A percentile compares a stretch with the other conserved stretches of the same genome.
Conservation (phyloP, 2,797 vertebrate species). For the Premnoplex brunnescens region DNA sequence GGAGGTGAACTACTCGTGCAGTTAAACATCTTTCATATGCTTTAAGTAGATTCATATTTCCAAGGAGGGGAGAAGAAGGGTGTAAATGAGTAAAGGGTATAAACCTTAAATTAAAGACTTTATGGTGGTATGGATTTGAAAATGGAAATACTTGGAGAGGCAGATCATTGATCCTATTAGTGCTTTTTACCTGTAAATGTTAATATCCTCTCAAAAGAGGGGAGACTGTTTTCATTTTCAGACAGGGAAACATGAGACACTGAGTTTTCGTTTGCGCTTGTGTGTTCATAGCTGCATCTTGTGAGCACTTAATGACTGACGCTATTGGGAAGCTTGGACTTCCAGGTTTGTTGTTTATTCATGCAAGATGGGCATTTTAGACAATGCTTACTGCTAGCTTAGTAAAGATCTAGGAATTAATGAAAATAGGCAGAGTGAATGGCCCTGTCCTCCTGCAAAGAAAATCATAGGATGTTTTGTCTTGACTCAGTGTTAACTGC, state of each 20-base stretch:
- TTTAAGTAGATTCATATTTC: background rate
- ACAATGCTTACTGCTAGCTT: background rate
- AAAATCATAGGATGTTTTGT: background rate
- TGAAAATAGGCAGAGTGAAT: background rate
- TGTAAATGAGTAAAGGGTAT: background rate
- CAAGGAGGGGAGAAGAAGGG: background rate
- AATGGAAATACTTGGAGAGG: background rate
- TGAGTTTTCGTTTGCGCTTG: background rate
- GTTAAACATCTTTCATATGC: background rate
- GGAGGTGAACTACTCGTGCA: background rate
- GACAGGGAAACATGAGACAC: accelerated
- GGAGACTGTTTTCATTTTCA: background rate
- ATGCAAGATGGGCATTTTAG: background rate
- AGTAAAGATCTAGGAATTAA: background rate
- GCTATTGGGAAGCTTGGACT: background rate
- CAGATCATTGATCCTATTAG: background rate
- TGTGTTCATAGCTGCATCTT: background rate
- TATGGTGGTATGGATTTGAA: background rate
- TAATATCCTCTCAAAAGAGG: background rate
- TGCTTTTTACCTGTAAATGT: background rate
- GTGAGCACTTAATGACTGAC: accelerated
- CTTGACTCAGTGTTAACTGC: background rate
- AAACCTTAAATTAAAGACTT: background rate
- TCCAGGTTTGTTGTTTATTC: background rate
- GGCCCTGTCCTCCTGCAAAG: background rate